Base-by-base conservation (phyloP, 37 sponge, comb jelly and placozoan species). In the Theonella swinhoei region DNA sequence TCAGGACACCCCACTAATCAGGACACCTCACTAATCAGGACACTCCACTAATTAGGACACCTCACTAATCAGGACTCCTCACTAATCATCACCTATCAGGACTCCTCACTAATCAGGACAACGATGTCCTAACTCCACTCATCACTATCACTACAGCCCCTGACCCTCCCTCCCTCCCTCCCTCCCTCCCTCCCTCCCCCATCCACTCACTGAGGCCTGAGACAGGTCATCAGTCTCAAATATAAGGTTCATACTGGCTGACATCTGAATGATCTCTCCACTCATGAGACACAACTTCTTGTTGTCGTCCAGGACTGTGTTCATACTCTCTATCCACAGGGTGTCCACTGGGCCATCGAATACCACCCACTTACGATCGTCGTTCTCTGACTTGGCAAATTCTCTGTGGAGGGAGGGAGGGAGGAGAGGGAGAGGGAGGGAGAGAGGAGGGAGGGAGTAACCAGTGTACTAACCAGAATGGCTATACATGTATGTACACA, bases 321-420 rank as follows among this genome's bases (percentile, higher is more conserved):
- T 98, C 99, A 98, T 98, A 74, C 89, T 90, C 87, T 98, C 99
- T 59, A 98, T 98, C 99, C 99, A 98, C 43, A 98, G 88, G 19
- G 99, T 96, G 78, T 98, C 99, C 1, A 98, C 82, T 2, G 99
- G 99, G 1, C 99, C 99, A 62, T 98, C 99, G 83, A 98, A 98
- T 75, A 98, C 87, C 42, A 98, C 99, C 99, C 99, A 98, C 68
- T 88, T 92, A 14, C 99, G 84, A 59, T 98, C 98, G 74, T 98
- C 96, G 72, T 95, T 93, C 41, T 88, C 86, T 20, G 96, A 90
- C 22, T 90, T 89, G n/a, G 98, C 96, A 83, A 93, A 96, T 79
- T 96, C 96, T 70, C 94, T 94, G 72, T 32, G 23, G 59, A 47
- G 72, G 8, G 36, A 34, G 72, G 35, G 72, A 38, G 72, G 72